These are phyloP conservation scores for Thereva unica DNA, from an alignment of 2,888 invertebrate genomes.

Conservation along the genomic window DNA sequence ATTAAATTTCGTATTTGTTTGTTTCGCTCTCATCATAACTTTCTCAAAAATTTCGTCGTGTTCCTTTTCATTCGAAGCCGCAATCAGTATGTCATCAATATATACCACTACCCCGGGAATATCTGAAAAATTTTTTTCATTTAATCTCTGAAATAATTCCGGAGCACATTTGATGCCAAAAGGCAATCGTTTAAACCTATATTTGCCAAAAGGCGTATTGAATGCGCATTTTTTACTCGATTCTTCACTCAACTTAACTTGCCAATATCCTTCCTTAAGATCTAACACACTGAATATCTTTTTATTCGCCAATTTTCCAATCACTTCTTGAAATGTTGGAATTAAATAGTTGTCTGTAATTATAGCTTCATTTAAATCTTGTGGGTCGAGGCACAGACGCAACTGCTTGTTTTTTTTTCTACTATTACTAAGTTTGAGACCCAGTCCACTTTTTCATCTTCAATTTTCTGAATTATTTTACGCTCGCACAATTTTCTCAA, in stretches of 20 bases:
- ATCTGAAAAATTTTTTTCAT: slow-evolving; percentile 41
- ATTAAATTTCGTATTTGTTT: slow-evolving; percentile 48
- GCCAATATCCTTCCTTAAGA: slow-evolving; percentile 39
- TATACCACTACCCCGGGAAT: slow-evolving; percentile 45
- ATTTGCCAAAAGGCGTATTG: slow-evolving; percentile 39
- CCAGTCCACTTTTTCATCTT: slow-evolving; percentile 28
- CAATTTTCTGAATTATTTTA: slow-evolving; percentile 9
- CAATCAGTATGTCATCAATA: slow-evolving; percentile 47
- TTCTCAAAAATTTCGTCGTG: slow-evolving; percentile 44
- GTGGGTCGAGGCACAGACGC: slow-evolving; percentile 37
- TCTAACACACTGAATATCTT: slow-evolving; percentile 37
- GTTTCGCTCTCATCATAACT: slow-evolving; percentile 44
- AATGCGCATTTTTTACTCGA: slow-evolving; percentile 36
- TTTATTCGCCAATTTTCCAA: slow-evolving; percentile 20
- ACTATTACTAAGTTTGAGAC: slow-evolving; percentile 18
- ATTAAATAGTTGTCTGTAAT: neutral
- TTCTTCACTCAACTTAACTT: slow-evolving; percentile 35
- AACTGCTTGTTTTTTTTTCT: neutral
- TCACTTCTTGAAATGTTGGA: slow-evolving; percentile 39
- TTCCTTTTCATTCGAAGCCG: slow-evolving; percentile 32
- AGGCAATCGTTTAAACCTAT: slow-evolving; percentile 40
- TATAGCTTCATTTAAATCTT: slow-evolving; percentile 25
- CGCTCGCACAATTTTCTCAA: slow-evolving; percentile 23
- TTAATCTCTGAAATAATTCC: slow-evolving; percentile 44
- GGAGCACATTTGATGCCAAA: slow-evolving; percentile 43